A percentile compares a stretch with the other conserved stretches of the same genome.
Conservation (phyloP, 2,797 vertebrate species). For the Numenius phaeopus region DNA sequence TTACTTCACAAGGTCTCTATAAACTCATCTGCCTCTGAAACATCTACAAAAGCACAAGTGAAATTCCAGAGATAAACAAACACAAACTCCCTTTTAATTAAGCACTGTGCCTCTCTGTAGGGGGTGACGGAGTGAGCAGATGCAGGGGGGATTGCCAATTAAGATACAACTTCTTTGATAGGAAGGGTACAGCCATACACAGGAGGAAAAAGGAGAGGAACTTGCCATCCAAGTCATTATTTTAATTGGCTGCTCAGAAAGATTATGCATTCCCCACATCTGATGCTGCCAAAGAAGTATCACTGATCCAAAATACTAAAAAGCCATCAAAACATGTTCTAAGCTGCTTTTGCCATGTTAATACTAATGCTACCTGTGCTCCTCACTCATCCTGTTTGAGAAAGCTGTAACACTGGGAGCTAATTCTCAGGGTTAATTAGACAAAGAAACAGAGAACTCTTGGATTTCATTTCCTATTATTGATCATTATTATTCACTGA, state of each 20-base stretch:
- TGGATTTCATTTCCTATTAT: not conserved
- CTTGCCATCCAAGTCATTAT: constrained; percentile 65
- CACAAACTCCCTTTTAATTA: constrained; percentile 70
- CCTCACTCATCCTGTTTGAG: not conserved
- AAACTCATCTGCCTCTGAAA: constrained; percentile 45
- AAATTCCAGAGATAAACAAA: constrained; percentile 65
- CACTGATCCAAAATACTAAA: constrained; percentile 47
- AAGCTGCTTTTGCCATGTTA: not conserved
- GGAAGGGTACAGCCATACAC: constrained; percentile 57
- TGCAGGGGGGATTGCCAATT: constrained; percentile 71
- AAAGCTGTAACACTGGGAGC: not conserved
- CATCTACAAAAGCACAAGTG: constrained; percentile 41
- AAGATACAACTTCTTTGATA: constrained; percentile 72
- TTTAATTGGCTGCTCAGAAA: constrained; percentile 75
- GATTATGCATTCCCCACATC: constrained; percentile 44
- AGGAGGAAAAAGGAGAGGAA: constrained; percentile 52
- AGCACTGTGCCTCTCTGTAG: constrained; percentile 15
- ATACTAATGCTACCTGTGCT: not conserved
- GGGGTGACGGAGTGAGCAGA: constrained; percentile 28
- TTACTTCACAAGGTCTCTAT: constrained; percentile 3
- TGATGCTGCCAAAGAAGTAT: constrained; percentile 43
- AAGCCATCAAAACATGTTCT: constrained; percentile 30
- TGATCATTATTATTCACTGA: constrained; percentile 17
- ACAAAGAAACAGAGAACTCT: not conserved
- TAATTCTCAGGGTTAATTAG: constrained; percentile 25